These are phyloP conservation scores for Germaria angustata DNA, from an alignment of 2,888 invertebrate species.

Conservation along the genomic window DNA sequence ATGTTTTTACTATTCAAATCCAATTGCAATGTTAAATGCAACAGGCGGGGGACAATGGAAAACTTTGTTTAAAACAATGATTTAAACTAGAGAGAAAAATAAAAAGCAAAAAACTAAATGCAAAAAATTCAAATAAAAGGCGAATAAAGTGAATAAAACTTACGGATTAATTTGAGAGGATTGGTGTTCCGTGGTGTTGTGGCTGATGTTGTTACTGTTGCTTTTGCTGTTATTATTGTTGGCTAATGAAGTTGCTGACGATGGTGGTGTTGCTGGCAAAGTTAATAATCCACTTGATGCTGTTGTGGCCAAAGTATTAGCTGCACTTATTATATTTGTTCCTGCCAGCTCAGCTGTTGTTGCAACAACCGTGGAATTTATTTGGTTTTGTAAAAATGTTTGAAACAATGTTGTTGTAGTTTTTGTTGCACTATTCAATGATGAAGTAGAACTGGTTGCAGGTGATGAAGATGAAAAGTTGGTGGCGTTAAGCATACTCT, in stretches of 20 bases:
- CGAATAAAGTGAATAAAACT: slow-evolving; percentile 54
- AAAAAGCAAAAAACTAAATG: neutral
- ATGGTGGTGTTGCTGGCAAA: slow-evolving; percentile 65
- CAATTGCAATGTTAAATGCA: slow-evolving; percentile 5
- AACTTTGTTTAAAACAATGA: slow-evolving; percentile 47
- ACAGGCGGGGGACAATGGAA: slow-evolving; percentile 7
- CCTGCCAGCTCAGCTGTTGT: slow-evolving; percentile 51
- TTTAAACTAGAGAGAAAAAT: slow-evolving; percentile 13
- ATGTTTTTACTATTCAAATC: slow-evolving; percentile 39
- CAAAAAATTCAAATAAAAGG: neutral
- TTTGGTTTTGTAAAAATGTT: slow-evolving; percentile 76
- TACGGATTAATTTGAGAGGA: slow-evolving; percentile 65
- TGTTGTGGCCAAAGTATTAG: slow-evolving; percentile 64
- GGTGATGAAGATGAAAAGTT: slow-evolving; percentile 65
- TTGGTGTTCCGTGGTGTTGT: slow-evolving; percentile 67
- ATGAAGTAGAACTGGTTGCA: slow-evolving; percentile 10
- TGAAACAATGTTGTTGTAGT: slow-evolving; percentile 74
- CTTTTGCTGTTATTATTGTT: slow-evolving; percentile 68
- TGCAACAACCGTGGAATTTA: slow-evolving; percentile 75
- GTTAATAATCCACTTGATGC: slow-evolving; percentile 69
- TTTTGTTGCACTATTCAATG: slow-evolving; percentile 54
- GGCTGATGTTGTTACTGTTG: slow-evolving; percentile 69
- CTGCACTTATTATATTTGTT: slow-evolving; percentile 60
- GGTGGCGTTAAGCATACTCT: slow-evolving; percentile 24
- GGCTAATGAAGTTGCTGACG: slow-evolving; percentile 51